Conservation (phyloP, 2,113 vertebrate species). For the Astur gentilis region DNA sequence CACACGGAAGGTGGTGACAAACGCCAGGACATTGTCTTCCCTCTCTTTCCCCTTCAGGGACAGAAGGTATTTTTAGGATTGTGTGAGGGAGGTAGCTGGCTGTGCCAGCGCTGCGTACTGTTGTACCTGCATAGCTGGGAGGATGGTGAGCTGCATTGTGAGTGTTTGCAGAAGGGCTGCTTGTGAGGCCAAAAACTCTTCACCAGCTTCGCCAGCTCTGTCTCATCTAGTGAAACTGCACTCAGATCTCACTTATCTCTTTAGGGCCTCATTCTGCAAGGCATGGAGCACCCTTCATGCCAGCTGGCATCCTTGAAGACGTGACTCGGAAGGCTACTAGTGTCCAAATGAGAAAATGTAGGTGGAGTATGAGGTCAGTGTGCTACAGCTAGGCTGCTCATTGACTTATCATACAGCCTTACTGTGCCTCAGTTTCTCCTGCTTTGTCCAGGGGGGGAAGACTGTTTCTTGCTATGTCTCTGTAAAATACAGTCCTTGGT, state of each 20-base stretch:
- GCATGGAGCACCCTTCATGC: background rate
- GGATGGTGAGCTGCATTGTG: background rate
- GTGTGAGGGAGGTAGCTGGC: background rate
- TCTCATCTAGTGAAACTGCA: background rate
- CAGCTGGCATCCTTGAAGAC: background rate
- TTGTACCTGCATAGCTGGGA: background rate
- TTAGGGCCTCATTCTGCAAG: background rate
- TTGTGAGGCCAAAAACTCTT: background rate
- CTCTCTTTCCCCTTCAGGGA: background rate
- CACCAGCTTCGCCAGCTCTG: background rate
- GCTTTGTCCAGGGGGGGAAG: background rate
- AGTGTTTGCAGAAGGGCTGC: background rate
- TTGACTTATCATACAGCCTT: background rate
- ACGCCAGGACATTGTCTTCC: background rate
- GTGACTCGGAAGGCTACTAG: background rate
- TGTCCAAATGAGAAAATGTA: background rate
- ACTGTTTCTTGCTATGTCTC: background rate
- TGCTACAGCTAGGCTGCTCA: background rate
- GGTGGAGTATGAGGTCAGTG: background rate
- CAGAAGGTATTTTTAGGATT: background rate
- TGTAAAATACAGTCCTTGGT: background rate
- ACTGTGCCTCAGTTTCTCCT: background rate
- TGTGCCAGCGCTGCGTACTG: background rate
- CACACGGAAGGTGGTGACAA: background rate
- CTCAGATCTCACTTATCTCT: background rate